A percentile compares a stretch with the other conserved stretches of the same genome.
phyloP scores from a whole-genome alignment of 2,797 vertebrate species.

The Gadopsis bispinosus region DNA sequence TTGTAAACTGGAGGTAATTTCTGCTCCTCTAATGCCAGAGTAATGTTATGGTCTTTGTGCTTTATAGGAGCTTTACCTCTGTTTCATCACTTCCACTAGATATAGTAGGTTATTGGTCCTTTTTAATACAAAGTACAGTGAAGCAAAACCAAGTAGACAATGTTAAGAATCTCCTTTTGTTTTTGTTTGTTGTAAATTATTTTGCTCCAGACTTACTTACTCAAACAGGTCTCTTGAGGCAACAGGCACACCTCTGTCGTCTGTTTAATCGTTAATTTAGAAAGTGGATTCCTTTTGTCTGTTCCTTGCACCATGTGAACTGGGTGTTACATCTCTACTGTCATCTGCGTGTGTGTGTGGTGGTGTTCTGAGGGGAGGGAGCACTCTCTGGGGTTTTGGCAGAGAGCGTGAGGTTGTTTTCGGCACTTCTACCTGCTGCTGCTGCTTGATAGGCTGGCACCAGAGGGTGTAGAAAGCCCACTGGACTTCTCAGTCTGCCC shows the following conservation, averaged over 20 bases:
- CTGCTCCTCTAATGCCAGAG: constrained; percentile 47
- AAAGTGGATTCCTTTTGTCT: constrained; percentile 56
- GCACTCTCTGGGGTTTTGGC: constrained; percentile 52
- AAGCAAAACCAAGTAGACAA: constrained; percentile 69
- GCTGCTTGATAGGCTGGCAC: constrained; percentile 74
- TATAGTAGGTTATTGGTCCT: constrained; percentile 63
- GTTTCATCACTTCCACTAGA: constrained; percentile 61
- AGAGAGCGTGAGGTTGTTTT: constrained; percentile 44
- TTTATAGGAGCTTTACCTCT: constrained; percentile 61
- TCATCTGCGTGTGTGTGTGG: constrained; percentile 34
- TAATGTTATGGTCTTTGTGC: constrained; percentile 59
- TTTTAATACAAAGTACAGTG: constrained; percentile 74
- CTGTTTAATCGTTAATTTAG: constrained; percentile 82
- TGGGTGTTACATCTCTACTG: constrained; percentile 51
- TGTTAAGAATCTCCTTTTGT: constrained; percentile 71
- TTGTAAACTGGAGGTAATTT: constrained; percentile 48
- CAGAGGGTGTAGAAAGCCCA: constrained; percentile 52
- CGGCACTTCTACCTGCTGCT: constrained; percentile 73
- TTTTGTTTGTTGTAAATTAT: constrained; percentile 87
- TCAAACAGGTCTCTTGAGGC: constrained; percentile 66
- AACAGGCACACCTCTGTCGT: constrained; percentile 75
- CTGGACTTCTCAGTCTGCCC: constrained; percentile 46
- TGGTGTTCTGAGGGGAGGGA: constrained; percentile 41
- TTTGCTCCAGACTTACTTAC: constrained; percentile 72
- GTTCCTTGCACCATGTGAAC: constrained; percentile 63